These are phyloP conservation scores for Helarctos malayanus DNA, from an alignment of 2,797 vertebrate genomes.

Conservation along the genomic window DNA sequence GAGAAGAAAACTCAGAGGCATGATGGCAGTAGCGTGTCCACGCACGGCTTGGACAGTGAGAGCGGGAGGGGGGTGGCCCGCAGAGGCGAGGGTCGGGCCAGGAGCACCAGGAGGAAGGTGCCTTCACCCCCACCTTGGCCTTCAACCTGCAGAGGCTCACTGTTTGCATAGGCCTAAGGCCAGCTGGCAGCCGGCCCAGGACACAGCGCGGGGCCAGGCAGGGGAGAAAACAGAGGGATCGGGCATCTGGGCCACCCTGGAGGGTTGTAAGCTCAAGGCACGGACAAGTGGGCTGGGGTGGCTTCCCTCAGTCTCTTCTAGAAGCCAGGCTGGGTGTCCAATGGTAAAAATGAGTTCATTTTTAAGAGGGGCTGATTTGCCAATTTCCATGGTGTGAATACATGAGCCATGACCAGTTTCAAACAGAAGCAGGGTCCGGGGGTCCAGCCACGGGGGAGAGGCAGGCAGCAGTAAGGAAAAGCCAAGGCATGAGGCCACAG, in stretches of 20 bases:
- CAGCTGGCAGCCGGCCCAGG: background rate
- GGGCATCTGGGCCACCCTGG: background rate
- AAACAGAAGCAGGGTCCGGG: background rate
- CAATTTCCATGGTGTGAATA: background rate
- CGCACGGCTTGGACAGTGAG: background rate
- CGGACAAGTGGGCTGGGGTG: background rate
- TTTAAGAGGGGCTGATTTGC: background rate
- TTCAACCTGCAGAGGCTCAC: constrained; percentile 15
- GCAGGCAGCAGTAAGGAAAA: background rate
- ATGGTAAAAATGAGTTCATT: background rate
- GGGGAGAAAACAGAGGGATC: background rate
- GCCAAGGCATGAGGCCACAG: background rate
- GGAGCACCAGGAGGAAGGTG: background rate
- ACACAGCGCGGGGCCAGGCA: accelerated
- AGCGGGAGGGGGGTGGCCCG: background rate
- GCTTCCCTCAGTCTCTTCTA: background rate
- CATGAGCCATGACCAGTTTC: background rate
- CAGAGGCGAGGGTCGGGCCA: constrained; percentile 2
- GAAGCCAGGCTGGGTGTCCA: background rate
- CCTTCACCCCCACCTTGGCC: background rate
- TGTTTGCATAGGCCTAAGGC: background rate
- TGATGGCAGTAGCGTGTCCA: background rate
- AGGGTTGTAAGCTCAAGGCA: background rate
- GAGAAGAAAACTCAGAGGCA: background rate
- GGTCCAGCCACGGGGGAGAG: background rate